Evolutionary conservation across 2,113 vertebrate genomes (phyloP).

Genomic region (Salvelinus fontinalis): DNA sequence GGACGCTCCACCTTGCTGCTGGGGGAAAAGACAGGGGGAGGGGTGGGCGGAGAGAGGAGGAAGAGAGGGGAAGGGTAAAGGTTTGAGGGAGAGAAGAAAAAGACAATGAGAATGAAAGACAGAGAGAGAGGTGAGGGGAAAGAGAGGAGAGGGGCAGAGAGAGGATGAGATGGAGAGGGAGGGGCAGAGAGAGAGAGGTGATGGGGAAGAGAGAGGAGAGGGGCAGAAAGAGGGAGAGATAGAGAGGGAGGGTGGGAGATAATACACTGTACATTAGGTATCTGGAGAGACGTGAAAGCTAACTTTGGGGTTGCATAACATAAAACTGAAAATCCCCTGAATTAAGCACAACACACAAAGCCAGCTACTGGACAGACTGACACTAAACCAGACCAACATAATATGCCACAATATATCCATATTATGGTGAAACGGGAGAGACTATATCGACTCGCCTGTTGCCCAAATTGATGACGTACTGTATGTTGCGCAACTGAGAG

Average conservation of each 20-base stretch:
- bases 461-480: too few relatives aligned
- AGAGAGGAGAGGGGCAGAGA: background rate
- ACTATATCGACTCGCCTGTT: too few relatives aligned
- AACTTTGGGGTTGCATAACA: too few relatives aligned
- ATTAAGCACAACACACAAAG: background rate
- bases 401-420: too few relatives aligned
- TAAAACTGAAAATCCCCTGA: too few relatives aligned
- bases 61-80: background rate
- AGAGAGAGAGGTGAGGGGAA: background rate
- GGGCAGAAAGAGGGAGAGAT: background rate
- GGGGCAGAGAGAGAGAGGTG: too few relatives aligned
- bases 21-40: slow-evolving; percentile 10
- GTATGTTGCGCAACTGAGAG: too few relatives aligned
- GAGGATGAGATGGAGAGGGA: background rate
- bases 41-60: background rate
- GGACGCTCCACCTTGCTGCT: slow-evolving; percentile 94
- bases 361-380: slow-evolving; percentile 17
- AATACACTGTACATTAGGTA: too few relatives aligned
- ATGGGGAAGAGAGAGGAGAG: background rate
- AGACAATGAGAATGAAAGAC: background rate
- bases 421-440: too few relatives aligned
- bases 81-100: too few relatives aligned
- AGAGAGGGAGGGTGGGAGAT: background rate
- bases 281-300: too few relatives aligned
- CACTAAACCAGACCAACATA: slow-evolving; percentile 11